Evolutionary conservation across 2,888 invertebrate species (phyloP), one percentile per base, ranked within the genome.

Genomic region (Zaprionus bogoriensis): DNA sequence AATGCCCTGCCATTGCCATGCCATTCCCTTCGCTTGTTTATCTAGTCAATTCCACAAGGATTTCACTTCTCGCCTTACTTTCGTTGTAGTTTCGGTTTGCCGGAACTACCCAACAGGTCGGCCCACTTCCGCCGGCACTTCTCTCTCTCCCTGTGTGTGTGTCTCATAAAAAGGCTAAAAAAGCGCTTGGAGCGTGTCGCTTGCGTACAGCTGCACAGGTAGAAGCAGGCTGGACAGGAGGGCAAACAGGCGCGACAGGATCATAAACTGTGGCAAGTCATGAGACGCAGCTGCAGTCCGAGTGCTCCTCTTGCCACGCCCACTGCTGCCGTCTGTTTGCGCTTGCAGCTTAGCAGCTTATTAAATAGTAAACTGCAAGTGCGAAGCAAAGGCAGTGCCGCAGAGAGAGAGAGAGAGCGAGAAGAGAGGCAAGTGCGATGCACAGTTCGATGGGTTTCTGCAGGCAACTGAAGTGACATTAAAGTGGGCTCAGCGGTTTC

Each of bases 321-420:
- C 45, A 27, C 45, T 27, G 27, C 28, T 30, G 54, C n/a, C 17
- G 36, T 39, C 19, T 41, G 39, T 41, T 41, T 41, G 39, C 39
- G 19, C 45, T 38, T 39, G 51, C 44, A 58, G 67, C 73, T 72
- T 72, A 72, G 62, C 73, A 67, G 74, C 74, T 59, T 67, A 71
- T 68, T 71, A 71, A 68, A 53, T 38, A 46, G 42, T 14, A 51
- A 51, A 46, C 17, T n/a, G 32, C 45, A 50, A 28, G 57, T 14
- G 25, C 27, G 5, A 7, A 5, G 10, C 6, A 12, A 10, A 25
- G 17, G 17, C n/a, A 6, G 19, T 6, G 17, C 3, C 6, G 7
- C 2, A 12, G 39, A 17, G 2, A 4, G 0, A 14, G n/a, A 5
- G 1, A 5, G n/a, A 14, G 22, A 0, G 4, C 22, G 17, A n/a